Evolutionary conservation across 2,888 invertebrate species (phyloP), one percentile per base, ranked within the genome.

Genomic region (Quadroppia sp.): DNA sequence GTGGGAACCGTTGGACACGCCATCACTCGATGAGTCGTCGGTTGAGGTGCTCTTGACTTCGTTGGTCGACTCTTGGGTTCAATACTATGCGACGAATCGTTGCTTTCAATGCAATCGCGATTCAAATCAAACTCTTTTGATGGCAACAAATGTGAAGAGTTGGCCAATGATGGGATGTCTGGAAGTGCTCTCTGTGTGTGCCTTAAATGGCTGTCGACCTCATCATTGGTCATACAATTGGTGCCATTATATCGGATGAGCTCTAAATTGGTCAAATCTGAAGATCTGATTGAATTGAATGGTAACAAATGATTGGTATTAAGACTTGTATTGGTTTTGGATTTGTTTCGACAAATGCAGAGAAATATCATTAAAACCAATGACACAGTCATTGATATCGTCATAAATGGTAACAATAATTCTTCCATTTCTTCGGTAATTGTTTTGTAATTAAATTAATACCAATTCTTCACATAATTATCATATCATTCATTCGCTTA

Each of bases 171-270:
- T 36, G 73, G 73, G 15, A 73, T 73, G 50, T 73, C 73, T 7
- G 73, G 73, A 11, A 73, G 48, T 1, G 73, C 73, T 42, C 73
- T 67, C 67, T 73, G 30, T n/a, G 30, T 64, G 28, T 64, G 61
- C 15, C 28, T 30, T 20, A 64, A 36, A 20, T 64, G 61, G 11
- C 20, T 25, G n/a, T 64, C 61, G 2, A 15, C 3, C 13, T 64
- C 61, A 36, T 64, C 61, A 20, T 3, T 36, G 2, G 17, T 7
- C 32, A 64, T 3, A 17, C 30, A 15, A 32, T 30, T 64, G 61
- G 11, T 20, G 15, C 61, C 61, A 36, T 64, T 64, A 13, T 64
- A 64, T 2, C 61, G 61, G 20, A 64, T 64, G 17, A 64, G 61
- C n/a, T 64, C 61, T 7, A 32, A 28, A 28, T 64, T 25, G 36